These are phyloP conservation scores for Priocnemis perturbator DNA, from an alignment of 2,888 invertebrate genomes.

Conservation along the genomic window DNA sequence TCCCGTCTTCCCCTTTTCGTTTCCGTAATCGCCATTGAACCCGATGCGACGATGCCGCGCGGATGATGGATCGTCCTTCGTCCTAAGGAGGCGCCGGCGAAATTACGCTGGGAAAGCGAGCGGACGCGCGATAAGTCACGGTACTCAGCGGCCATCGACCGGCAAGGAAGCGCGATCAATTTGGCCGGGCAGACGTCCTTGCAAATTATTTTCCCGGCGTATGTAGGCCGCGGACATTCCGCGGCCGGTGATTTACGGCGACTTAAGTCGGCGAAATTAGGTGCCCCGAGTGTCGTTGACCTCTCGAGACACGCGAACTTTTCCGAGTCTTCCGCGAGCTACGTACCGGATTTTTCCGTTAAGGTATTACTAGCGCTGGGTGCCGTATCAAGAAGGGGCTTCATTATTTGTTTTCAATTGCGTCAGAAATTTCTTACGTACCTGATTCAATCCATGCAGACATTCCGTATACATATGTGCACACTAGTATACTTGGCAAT, in stretches of 20 bases:
- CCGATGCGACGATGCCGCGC: constrained; percentile 11
- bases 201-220: constrained; percentile 31
- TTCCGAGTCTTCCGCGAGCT: not conserved
- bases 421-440: too few relatives aligned
- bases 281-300: too few relatives aligned
- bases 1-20: not conserved
- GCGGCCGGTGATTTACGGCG: not conserved
- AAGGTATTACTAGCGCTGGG: too few relatives aligned
- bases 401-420: too few relatives aligned
- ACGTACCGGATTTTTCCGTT: not conserved
- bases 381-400: too few relatives aligned
- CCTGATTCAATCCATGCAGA: too few relatives aligned
- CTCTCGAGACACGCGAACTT: too few relatives aligned
- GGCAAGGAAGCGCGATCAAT: constrained; percentile 17
- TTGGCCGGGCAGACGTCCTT: constrained; percentile 22
- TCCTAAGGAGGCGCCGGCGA: not conserved
- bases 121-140: constrained; percentile 11
- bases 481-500: too few relatives aligned
- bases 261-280: too few relatives aligned
- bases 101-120: constrained; percentile 26
- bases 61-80: constrained; percentile 16
- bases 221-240: not conserved
- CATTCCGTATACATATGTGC: too few relatives aligned
- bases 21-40: constrained; percentile 13
- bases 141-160: constrained; percentile 11